Conservation (phyloP, 2,888 invertebrate species). For the Ceratothoa steindachneri region DNA sequence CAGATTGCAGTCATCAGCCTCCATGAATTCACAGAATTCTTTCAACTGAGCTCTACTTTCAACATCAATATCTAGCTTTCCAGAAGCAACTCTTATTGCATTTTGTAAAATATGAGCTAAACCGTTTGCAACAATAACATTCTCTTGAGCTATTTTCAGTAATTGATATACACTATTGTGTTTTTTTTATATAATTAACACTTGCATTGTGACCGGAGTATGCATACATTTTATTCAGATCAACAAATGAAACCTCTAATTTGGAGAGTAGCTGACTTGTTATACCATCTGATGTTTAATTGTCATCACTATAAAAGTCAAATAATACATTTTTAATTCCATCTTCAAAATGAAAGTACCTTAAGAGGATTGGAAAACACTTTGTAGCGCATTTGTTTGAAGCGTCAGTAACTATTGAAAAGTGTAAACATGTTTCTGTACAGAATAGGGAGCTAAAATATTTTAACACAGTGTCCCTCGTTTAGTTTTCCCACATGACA, state of each 20-base stretch:
- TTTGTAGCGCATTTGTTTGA: conserved; percentile 26
- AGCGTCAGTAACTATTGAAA: conserved; percentile 17
- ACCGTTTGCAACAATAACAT: conserved; percentile 8
- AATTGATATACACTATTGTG: not conserved
- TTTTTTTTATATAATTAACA: conserved; percentile 11
- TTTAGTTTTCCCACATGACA: conserved; percentile 19
- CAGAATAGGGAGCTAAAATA: conserved; percentile 32
- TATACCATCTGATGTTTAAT: conserved; percentile 26
- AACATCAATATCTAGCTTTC: conserved; percentile 7
- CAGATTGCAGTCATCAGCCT: conserved; percentile 22
- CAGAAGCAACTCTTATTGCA: not conserved
- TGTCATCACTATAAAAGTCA: conserved; percentile 24
- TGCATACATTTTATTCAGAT: conserved; percentile 27
- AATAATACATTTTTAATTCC: conserved; percentile 21
- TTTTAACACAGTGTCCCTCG: conserved; percentile 28
- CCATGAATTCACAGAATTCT: conserved; percentile 24
- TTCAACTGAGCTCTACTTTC: conserved; percentile 21
- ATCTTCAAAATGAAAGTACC: conserved; percentile 29
- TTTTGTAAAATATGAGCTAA: conserved; percentile 4
- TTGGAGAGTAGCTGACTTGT: conserved; percentile 25
- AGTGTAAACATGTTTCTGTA: conserved; percentile 21
- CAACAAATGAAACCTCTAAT: conserved; percentile 17
- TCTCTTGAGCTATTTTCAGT: conserved; percentile 4
- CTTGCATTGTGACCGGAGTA: conserved; percentile 7
- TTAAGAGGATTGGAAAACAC: conserved; percentile 26